Base-by-base conservation (phyloP, 2,113 vertebrate species). In the Tachuris rubrigastra region DNA sequence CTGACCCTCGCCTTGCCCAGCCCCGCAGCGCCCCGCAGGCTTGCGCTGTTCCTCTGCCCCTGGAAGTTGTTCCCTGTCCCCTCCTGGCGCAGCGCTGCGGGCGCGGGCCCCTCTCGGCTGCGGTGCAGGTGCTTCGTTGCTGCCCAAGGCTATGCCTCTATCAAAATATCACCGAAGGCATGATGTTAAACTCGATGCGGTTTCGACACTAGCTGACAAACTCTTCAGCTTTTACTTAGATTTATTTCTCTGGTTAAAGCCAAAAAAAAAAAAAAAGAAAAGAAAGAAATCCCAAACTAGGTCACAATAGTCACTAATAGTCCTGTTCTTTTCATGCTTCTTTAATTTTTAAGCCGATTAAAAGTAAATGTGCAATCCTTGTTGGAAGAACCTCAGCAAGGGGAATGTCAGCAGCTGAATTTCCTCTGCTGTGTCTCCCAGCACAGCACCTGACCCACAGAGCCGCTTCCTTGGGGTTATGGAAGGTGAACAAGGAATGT, bases 391-490 rank as follows among this genome's bases (percentile, higher is more conserved):
- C 12, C 7, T 33, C 4, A 9, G 39, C 8, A 5, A 44, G n/a
- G 23, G n/a, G 12, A 30, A 12, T 1, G 20, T 2, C 73, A 13
- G 28, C 28, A 17, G 50, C 25, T 6, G 19, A 14, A 33, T 30
- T 35, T 22, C 73, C 8, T 1, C 15, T 5, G 4, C 67, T 15
- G 37, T 7, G 0, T 41, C 33, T 1, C 20, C 20, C 59, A 31
- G 49, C 23, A 10, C 33, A 42, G 33, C 19, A 27, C 5, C 53
- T 5, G 23, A 15, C 7, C 24, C 28, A 2, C 49, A 13, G 20
- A 10, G 3, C 30, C 1, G 63, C 47, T 25, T 4, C 1, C 3
- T 25, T 23, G 10, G 31, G 21, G 16, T 10, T 52, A 14, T 0
- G 1, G 9, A 30, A 15, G 7, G 22, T 3, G 13, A 28, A 8